phyloP scores from a whole-genome alignment of 2,888 invertebrate genomes.

The Agrotis exclamationis region DNA sequence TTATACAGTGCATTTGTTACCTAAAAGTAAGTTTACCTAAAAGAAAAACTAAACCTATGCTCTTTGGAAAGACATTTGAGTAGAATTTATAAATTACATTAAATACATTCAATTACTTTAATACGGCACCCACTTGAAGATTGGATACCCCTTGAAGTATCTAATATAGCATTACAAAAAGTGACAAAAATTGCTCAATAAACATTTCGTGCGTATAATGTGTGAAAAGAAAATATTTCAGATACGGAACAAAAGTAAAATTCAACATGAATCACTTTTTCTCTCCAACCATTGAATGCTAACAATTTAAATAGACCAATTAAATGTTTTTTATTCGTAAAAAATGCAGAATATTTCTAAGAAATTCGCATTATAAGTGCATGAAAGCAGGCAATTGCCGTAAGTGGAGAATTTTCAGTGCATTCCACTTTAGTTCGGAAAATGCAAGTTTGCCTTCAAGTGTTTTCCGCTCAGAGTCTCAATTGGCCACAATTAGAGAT shows the following conservation, averaged over 20 bases:
- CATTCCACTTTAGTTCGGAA: constrained; percentile 66
- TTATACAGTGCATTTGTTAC: no score
- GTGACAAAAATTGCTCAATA: background rate
- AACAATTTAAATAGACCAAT: constrained; percentile 63
- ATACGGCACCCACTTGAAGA: background rate
- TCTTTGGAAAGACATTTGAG: no score
- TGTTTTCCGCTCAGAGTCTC: constrained; percentile 61
- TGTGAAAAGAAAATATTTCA: background rate
- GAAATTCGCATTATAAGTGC: constrained; percentile 67
- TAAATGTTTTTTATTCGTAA: constrained; percentile 46
- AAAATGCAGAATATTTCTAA: constrained; percentile 66
- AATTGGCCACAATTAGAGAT: constrained; percentile 66
- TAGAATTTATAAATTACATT: no score
- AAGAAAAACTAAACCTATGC: no score
- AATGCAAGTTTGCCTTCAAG: constrained; percentile 62
- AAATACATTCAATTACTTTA: no score
- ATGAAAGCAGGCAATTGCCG: constrained; percentile 68
- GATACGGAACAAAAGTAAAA: constrained; percentile 5
- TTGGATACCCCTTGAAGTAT: background rate
- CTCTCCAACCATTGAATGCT: background rate
- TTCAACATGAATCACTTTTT: constrained; percentile 2
- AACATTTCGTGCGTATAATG: background rate
- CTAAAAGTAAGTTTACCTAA: no score
- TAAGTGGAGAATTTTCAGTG: constrained; percentile 64
- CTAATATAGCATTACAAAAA: background rate